Conservation (phyloP, 2,797 vertebrate genomes). For the Cirrhinus molitorella region DNA sequence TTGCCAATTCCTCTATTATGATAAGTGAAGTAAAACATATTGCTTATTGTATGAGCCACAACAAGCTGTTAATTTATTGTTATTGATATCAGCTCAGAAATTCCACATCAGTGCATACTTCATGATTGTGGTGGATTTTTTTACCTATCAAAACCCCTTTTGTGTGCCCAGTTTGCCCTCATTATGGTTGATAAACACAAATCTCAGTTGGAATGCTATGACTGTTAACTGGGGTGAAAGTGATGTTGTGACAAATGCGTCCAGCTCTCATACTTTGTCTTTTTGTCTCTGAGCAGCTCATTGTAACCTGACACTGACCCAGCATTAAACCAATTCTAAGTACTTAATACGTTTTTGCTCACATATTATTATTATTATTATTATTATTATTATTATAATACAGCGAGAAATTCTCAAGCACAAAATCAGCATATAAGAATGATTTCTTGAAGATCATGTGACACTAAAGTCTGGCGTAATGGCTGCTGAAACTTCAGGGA, state of each 20-base stretch:
- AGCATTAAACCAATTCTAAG: not conserved
- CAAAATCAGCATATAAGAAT: slow-evolving; percentile 4
- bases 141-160: not conserved
- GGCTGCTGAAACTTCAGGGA: not conserved
- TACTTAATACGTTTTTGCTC: not conserved
- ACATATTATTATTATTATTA: no score
- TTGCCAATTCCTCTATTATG: not conserved
- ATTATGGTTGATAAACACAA: slow-evolving; percentile 13
- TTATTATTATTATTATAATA: no score
- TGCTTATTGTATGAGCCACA: not conserved
- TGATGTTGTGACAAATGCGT: not conserved
- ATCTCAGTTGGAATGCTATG: slow-evolving; percentile 1
- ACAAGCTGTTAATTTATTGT: not conserved
- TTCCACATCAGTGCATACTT: not conserved
- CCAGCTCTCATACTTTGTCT: slow-evolving; percentile 5
- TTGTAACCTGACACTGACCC: slow-evolving; percentile 10
- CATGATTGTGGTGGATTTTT: not conserved
- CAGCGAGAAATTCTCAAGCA: not conserved
- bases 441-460: not conserved
- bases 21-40: not conserved
- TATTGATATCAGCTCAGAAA: not conserved
- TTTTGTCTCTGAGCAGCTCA: not conserved
- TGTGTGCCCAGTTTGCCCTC: not conserved
- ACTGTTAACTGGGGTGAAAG: slow-evolving; percentile 17
- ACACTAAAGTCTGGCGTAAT: not conserved